Percentiles rank a stretch among this genome's conserved stretches.
These are phyloP conservation scores for Caloenas nicobarica DNA, from an alignment of 2,113 vertebrate species.

Conservation along the genomic window DNA sequence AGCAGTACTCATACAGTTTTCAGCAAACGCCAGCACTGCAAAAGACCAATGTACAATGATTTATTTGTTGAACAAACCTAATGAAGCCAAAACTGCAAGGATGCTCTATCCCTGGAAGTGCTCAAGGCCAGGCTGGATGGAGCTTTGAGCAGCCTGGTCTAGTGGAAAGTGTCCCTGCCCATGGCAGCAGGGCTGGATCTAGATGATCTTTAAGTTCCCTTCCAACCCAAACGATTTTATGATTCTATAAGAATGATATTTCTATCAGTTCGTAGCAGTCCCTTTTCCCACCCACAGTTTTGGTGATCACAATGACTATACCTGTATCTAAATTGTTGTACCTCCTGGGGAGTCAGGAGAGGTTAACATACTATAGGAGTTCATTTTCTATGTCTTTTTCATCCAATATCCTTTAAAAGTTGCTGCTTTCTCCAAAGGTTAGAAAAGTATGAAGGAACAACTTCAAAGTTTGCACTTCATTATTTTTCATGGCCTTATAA, in stretches of 20 bases:
- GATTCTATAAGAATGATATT: not conserved
- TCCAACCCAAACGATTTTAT: too few relatives aligned
- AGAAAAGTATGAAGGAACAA: not conserved
- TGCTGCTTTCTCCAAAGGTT: not conserved
- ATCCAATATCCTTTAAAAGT: not conserved
- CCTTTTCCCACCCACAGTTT: not conserved
- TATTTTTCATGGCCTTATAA: not conserved
- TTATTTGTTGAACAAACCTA: not conserved
- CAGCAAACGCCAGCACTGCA: not conserved
- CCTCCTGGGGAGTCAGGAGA: not conserved
- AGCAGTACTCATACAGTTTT: fast-evolving
- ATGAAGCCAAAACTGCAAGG: not conserved
- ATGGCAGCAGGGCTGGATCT: too few relatives aligned
- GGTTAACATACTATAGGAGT: not conserved
- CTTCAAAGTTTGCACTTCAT: not conserved
- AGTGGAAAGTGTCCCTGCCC: too few relatives aligned
- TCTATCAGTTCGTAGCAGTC: not conserved
- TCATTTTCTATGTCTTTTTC: not conserved
- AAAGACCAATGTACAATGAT: not conserved
- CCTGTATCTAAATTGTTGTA: not conserved
- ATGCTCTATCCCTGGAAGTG: too few relatives aligned
- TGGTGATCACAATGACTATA: not conserved
- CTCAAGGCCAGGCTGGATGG: too few relatives aligned
- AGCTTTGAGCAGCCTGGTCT: too few relatives aligned
- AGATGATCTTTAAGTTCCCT: too few relatives aligned